phyloP scores from a whole-genome alignment of 2,797 vertebrate genomes.

The Remorina albescens region DNA sequence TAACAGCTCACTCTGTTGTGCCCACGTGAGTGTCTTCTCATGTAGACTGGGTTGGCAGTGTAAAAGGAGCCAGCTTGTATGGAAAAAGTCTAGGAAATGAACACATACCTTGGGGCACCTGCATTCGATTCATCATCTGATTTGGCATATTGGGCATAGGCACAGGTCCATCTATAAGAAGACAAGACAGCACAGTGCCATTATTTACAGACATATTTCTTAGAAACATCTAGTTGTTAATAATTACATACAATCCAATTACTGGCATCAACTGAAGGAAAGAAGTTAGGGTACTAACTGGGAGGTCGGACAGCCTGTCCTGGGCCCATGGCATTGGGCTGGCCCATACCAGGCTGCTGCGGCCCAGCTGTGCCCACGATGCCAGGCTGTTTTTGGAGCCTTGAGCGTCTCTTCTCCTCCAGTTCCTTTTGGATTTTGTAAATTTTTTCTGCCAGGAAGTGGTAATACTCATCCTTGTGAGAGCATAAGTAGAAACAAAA shows the following conservation, averaged over 20 bases:
- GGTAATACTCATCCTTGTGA: conserved; percentile 97
- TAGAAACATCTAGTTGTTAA: too few species aligned
- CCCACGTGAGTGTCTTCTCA: too few species aligned
- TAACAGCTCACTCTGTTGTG: too few species aligned
- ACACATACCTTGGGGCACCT: conserved; percentile 92
- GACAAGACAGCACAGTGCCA: neutral
- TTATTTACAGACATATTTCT: neutral
- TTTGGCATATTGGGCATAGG: conserved; percentile 93
- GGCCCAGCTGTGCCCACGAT: conserved; percentile 86
- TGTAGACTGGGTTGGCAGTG: too few species aligned
- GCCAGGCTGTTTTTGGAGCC: conserved; percentile 94
- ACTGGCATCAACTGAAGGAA: neutral
- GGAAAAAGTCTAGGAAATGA: neutral
- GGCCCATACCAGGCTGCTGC: conserved; percentile 89
- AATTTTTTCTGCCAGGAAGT: conserved; percentile 98
- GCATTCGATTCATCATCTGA: conserved; percentile 93
- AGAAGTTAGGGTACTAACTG: conserved; percentile 85
- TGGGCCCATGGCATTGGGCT: conserved; percentile 87
- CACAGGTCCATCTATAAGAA: conserved; percentile 89
- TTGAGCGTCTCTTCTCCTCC: conserved; percentile 95
- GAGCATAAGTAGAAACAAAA: conserved; percentile 5
- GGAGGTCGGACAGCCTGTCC: conserved; percentile 89
- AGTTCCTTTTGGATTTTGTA: conserved; percentile 99
- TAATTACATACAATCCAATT: too few species aligned
- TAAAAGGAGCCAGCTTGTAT: too few species aligned